Evolutionary conservation across 2,888 invertebrate species (phyloP), one percentile per base, ranked within the genome.

Genomic region (Dicyrtomina minuta): DNA sequence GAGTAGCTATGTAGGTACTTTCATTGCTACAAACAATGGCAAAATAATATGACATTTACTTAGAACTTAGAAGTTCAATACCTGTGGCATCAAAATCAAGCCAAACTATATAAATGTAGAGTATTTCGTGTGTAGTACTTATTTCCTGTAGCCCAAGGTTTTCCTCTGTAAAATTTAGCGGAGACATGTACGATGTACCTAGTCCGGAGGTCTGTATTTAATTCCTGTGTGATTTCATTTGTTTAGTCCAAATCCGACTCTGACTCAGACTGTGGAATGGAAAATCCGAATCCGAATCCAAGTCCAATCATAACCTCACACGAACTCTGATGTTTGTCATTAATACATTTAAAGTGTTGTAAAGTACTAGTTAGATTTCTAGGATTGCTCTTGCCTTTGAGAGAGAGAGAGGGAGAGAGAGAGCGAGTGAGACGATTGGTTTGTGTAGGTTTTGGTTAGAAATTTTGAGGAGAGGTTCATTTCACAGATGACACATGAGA

Each of bases 401-500:
- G 15, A 22, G 22, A 2, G n/a, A 56, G 4, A 27, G 5, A 56
- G 1, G 13, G n/a, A 27, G 5, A 56, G 5, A 56, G 15, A 27
- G 56, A 33, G 56, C 26, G 56, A 27, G 56, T 27, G 33, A 56
- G 56, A 56, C 51, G 51, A 51, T 51, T 51, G 51, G 51, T 51
- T 51, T 24, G 33, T 49, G 61, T 44, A 33, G 33, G 33, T 33
- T 33, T n/a, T 61, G 22, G 61, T 24, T 27, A 46, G 44, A 46
- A 22, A 61, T 61, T 33, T 61, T 43, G 43, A 61, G 43, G 46
- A 43, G 61, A 61, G 61, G 46, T 61, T 61, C 46, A 61, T 61
- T 61, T 49, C 43, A 61, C 61, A 61, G 61, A 61, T 61, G 61
- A 61, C 61, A 61, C 49, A 61, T 61, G 61, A 61, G 46, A 61